Conservation (phyloP, 2,888 invertebrate genomes). For the Lycocerus yunnanus region DNA sequence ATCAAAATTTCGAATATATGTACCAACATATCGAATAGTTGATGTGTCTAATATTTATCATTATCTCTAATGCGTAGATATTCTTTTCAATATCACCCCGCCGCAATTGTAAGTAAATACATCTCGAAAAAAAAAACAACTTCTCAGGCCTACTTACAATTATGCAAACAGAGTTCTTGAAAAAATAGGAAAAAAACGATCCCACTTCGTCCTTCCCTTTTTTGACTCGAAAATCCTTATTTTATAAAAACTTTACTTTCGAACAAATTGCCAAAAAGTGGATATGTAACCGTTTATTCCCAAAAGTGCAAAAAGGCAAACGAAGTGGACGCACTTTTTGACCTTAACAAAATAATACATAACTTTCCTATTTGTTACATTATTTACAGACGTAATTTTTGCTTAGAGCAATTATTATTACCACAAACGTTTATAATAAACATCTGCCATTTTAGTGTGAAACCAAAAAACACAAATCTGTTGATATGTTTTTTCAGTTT, state of each 20-base stretch:
- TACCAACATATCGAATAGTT: neutral
- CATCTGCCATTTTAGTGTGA: constrained; percentile 26
- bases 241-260: neutral
- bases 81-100: neutral
- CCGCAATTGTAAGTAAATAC: neutral
- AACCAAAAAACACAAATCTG: constrained; percentile 29
- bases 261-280: neutral
- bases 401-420: neutral
- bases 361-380: constrained; percentile 21
- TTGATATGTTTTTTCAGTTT: constrained; percentile 31
- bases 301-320: neutral
- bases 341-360: constrained; percentile 17
- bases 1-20: too few relatives aligned
- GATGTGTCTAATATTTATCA: neutral
- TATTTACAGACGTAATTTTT: constrained; percentile 17
- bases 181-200: neutral
- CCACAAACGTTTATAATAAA: constrained; percentile 32
- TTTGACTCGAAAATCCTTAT: neutral
- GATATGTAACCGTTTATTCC: neutral
- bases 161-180: neutral
- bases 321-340: neutral
- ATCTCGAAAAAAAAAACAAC: neutral
- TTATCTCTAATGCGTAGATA: too few relatives aligned
- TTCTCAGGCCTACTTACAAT: neutral
- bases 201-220: neutral